Conservation (phyloP, 2,888 invertebrate genomes). For the Apamea crenata region DNA sequence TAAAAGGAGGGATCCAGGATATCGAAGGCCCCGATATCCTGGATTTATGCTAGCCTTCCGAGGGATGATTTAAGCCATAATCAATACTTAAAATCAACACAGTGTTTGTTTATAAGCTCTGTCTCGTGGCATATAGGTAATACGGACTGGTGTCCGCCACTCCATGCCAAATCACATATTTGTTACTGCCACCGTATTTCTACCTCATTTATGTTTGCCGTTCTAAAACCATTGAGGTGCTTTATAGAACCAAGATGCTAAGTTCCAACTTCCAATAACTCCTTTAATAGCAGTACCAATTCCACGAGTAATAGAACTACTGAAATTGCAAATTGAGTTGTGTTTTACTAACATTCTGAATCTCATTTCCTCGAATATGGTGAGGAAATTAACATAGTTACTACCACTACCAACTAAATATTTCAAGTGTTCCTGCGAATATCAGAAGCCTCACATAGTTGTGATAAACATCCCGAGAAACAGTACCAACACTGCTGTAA, state of each 20-base stretch:
- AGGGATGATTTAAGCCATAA: not conserved
- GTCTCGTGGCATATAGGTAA: not conserved
- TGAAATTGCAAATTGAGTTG: not conserved
- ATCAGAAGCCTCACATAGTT: not conserved
- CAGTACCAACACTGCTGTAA: not conserved
- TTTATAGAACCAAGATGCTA: not conserved
- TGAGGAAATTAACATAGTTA: slow-evolving; percentile 1
- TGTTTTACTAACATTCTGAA: not conserved
- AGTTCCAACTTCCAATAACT: not conserved
- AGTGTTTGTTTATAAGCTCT: not conserved
- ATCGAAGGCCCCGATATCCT: too few species aligned
- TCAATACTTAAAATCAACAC: not conserved
- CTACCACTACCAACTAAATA: not conserved
- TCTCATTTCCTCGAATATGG: not conserved
- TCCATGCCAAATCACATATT: not conserved
- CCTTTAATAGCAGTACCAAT: not conserved
- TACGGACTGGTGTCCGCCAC: not conserved
- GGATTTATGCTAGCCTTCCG: not conserved
- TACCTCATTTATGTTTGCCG: not conserved
- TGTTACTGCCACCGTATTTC: not conserved
- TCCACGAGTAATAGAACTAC: not conserved
- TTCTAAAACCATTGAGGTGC: not conserved
- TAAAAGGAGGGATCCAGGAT: not conserved
- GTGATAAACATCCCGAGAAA: not conserved
- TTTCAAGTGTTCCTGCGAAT: not conserved